Evolutionary conservation across 2,888 invertebrate species (phyloP), one percentile per base, ranked within the genome.

Genomic region (Iphiclides podalirius): DNA sequence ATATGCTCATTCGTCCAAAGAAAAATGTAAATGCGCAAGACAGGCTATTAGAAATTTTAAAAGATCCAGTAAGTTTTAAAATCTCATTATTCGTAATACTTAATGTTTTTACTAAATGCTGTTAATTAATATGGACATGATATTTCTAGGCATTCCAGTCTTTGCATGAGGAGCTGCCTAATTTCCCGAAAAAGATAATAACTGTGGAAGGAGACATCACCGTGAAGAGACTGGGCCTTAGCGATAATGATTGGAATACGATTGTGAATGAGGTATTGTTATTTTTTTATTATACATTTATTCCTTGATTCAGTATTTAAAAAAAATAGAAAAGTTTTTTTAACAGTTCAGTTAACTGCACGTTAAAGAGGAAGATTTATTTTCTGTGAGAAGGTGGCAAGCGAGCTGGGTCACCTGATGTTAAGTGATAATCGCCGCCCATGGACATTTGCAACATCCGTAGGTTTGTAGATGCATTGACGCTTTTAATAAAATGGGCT

Each of bases 181-280:
- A 4, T 34, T 42, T 41, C 12, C 50, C 54, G 0, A 54, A 54
- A 2, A 62, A 60, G 20, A 57, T 73, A n/a, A 45, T 54, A 1
- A 53, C 55, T 2, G 16, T 73, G 0, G 67, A 66, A 41, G 73
- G 70, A 0, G 68, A 73, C 16, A 60, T 73, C 1, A 49, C 64
- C 0, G 59, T 64, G 0, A 11, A 64, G 0, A 58, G 53, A 1
- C 63, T 73, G 0, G 72, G 73, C 0, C 52, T 73, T 0, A 64
- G 52, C 6, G 45, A 61, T 0, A 51, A 61, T 33, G 61, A 67
- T 36, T 63, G 64, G 55, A 23, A 44, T 1, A 52, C 12, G 11
- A 16, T 64, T 0, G 23, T 49, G 0, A 51, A 60, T n/a, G 52
- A 64, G 54, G 66, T 65, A 48, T n/a, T n/a, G n/a, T n/a, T 20